Base-by-base conservation (phyloP, 1,140 invertebrate genomes). In the Piezodorus guildinii region DNA sequence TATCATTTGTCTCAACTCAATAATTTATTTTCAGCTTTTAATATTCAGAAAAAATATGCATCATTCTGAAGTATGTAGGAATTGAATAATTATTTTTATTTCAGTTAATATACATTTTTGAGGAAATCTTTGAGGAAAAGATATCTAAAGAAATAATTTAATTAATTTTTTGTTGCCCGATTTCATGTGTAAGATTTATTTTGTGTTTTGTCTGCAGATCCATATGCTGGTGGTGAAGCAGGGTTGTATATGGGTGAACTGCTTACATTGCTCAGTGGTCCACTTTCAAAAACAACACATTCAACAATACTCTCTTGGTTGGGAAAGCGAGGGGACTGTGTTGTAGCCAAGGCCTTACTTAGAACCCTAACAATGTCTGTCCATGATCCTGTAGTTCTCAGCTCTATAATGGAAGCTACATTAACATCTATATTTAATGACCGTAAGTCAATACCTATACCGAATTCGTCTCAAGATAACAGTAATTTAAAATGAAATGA, bases 241-340 rank as follows among this genome's bases (percentile, higher is more conserved):
- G 75, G 75, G 64, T 69, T 79, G 14, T 62, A 80, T 21, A 68
- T 79, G 17, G 75, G 74, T 8, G 80, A 81, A 68, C 67, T 80
- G 3, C 62, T 80, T 3, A 70, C 75, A 9, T 71, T 77, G 6
- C 70, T 80, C 1, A 80, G 79, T 69, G 68, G 71, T 27, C 60
- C 68, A 54, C 66, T 68, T 21, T 68, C 64, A 52, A 54, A 65
- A 15, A 68, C 70, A 23, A 56, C 52, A 3, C 52, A 56, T 56
- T 56, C 52, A 45, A 67, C 70, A 21, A 66, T 73, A 51, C 51
- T 70, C 19, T 62, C 63, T 14, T 75, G 74, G 80, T 62, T 79
- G 0, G 67, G 27, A 19, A 62, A 74, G 62, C 74, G 76, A 68
- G 73, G 74, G n/a, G 71, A 72, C 51, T 75, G 79, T 71, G 70